A percentile compares a stretch with the other conserved stretches of the same genome.
These are phyloP conservation scores for Panthera tigris DNA, from an alignment of 2,113 vertebrate genomes.

Conservation along the genomic window DNA sequence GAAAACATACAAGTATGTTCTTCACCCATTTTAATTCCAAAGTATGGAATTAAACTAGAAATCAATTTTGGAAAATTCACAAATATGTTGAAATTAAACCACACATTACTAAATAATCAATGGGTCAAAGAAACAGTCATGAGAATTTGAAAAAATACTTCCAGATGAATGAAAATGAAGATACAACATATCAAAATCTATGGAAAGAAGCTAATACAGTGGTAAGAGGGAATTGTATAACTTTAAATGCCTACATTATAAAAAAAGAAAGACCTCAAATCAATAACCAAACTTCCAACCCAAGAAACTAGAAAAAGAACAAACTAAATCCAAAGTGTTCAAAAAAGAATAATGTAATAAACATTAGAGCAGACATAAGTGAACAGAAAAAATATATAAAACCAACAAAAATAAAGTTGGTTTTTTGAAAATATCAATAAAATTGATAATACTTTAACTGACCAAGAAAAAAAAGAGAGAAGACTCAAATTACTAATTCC, in stretches of 20 bases:
- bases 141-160: not conserved
- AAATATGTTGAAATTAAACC: not conserved
- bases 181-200: not conserved
- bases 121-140: not conserved
- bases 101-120: not conserved
- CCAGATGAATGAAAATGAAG: not conserved
- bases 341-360: not conserved
- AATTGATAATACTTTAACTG: not conserved
- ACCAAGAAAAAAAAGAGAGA: not conserved
- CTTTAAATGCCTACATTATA: not conserved
- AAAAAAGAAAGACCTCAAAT: not conserved
- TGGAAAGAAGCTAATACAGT: not conserved
- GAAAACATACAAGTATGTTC: not conserved
- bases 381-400: not conserved
- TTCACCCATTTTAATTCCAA: not conserved
- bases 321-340: not conserved
- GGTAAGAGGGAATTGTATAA: not conserved
- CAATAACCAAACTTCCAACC: not conserved
- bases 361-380: not conserved
- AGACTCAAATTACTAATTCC: not conserved
- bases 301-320: not conserved
- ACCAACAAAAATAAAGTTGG: not conserved
- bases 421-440: not conserved
- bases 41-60: not conserved
- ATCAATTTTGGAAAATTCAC: not conserved